Percentiles rank a stretch among this genome's conserved stretches.
Conservation (phyloP, 2,113 vertebrate species). For the Vanacampus margaritifer region DNA sequence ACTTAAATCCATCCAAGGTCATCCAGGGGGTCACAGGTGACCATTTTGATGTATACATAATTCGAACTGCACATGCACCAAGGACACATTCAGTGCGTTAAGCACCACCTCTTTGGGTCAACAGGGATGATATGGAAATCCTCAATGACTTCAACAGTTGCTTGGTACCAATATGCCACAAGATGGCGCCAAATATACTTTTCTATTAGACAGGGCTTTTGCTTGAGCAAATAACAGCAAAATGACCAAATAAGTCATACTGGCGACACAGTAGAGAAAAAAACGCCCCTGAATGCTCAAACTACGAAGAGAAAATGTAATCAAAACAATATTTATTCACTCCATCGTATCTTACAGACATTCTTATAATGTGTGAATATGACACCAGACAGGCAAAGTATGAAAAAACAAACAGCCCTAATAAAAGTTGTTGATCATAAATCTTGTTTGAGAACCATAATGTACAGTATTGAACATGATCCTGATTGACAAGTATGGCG, state of each 20-base stretch:
- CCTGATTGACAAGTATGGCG: constrained; percentile 35
- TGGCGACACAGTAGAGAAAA: not conserved
- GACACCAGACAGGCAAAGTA: constrained; percentile 31
- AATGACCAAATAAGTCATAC: not conserved
- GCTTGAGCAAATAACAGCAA: too few relatives aligned
- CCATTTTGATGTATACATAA: too few relatives aligned
- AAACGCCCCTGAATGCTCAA: too few relatives aligned
- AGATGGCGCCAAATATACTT: not conserved
- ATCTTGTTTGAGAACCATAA: constrained; percentile 24
- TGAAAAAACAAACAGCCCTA: constrained; percentile 14
- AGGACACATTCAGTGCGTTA: too few relatives aligned
- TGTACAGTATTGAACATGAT: constrained; percentile 33
- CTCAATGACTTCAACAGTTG: too few relatives aligned
- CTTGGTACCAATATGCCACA: not conserved
- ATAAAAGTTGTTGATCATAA: constrained; percentile 19
- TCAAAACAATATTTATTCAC: constrained; percentile 47
- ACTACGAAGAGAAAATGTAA: constrained; percentile 4
- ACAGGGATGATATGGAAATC: too few relatives aligned
- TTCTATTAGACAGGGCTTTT: too few relatives aligned
- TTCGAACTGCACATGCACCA: too few relatives aligned
- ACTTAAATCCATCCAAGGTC: too few relatives aligned
- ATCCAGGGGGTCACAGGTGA: too few relatives aligned
- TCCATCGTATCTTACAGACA: constrained; percentile 33
- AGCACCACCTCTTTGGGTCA: too few relatives aligned
- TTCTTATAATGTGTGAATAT: constrained; percentile 17